Evolutionary conservation across 2,888 invertebrate species (phyloP).

Genomic region (Meloe dianella): DNA sequence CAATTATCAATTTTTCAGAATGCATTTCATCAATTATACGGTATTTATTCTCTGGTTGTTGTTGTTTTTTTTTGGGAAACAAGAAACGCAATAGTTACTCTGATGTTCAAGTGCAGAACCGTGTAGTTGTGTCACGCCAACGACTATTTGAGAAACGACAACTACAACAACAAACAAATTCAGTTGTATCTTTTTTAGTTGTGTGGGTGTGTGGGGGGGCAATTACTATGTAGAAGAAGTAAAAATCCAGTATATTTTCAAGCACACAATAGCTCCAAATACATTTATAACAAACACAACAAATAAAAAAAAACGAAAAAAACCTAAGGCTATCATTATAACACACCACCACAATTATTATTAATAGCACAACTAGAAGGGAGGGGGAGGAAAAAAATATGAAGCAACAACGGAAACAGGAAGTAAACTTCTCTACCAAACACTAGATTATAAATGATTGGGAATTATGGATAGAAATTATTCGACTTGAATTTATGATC

Average conservation of each 20-base stretch:
- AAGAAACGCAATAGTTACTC: not conserved
- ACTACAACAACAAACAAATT: not conserved
- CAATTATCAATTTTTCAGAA: not conserved
- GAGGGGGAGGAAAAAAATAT: not conserved
- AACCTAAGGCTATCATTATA: not conserved
- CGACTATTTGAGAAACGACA: not conserved
- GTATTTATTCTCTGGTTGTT: not conserved
- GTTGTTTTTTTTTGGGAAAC: not conserved
- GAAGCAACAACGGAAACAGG: too few species aligned
- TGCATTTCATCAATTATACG: not conserved
- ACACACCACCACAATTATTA: not conserved
- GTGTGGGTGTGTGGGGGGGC: too few species aligned
- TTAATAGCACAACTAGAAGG: too few species aligned
- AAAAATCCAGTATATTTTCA: not conserved
- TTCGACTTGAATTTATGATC: not conserved
- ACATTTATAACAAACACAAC: not conserved
- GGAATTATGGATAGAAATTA: not conserved
- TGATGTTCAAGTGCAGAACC: conserved; percentile 1
- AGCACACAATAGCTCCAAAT: not conserved
- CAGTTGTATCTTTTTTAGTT: not conserved
- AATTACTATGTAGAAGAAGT: not conserved
- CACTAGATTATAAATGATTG: not conserved
- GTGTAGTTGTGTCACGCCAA: not conserved
- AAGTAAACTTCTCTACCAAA: too few species aligned
- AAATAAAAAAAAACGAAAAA: not conserved